Conservation (phyloP, 2,113 vertebrate species). For the Budorcas taxicolor region DNA sequence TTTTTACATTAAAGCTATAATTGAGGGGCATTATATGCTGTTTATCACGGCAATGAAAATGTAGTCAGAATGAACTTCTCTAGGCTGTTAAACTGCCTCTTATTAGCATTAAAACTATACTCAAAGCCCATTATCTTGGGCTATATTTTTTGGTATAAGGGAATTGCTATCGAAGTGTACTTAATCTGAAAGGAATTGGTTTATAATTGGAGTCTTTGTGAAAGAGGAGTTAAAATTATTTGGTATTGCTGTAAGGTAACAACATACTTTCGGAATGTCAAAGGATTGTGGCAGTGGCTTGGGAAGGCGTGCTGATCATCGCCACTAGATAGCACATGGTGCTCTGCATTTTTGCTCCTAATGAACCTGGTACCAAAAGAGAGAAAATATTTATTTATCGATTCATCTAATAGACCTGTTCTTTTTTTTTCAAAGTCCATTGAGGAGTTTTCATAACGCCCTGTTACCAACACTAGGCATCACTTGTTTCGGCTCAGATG, state of each 20-base stretch:
- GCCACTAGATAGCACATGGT: constrained; percentile 19
- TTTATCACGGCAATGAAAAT: constrained; percentile 77
- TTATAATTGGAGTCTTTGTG: constrained; percentile 80
- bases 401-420: not conserved
- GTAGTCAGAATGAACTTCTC: constrained; percentile 76
- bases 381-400: not conserved
- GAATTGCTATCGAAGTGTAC: constrained; percentile 78
- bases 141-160: constrained; percentile 78
- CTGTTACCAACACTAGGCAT: not conserved
- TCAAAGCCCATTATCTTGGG: constrained; percentile 78
- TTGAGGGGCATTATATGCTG: constrained; percentile 70
- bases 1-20: constrained; percentile 72
- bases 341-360: not conserved
- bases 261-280: constrained; percentile 64
- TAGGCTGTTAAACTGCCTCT: constrained; percentile 76
- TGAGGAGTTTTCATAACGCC: not conserved
- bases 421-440: not conserved
- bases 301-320: constrained; percentile 33
- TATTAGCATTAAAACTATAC: constrained; percentile 79
- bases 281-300: constrained; percentile 53
- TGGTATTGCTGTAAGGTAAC: constrained; percentile 68
- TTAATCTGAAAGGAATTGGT: constrained; percentile 82
- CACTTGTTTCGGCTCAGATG: too few species aligned
- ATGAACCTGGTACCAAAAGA: constrained; percentile 28
- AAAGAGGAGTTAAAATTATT: constrained; percentile 79